phyloP scores from a whole-genome alignment of 1,140 invertebrate species.

The Apis florea region DNA sequence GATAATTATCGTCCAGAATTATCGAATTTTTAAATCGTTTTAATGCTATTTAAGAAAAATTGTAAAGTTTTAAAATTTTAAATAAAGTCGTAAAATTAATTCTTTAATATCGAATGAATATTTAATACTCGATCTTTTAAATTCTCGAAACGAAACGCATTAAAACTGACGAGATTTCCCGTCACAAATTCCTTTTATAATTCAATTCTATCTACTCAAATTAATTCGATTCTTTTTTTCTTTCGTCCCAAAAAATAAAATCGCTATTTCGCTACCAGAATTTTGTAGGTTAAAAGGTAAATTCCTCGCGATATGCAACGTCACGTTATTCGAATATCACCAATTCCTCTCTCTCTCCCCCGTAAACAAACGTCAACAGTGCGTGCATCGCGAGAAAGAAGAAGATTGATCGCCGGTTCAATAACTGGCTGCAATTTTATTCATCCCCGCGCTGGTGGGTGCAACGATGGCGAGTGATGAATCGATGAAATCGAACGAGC shows the following conservation, averaged over 20 bases:
- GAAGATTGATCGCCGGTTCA: constrained; percentile 41
- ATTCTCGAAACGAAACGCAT: no score
- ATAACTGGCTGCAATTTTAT: constrained; percentile 42
- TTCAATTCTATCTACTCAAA: no score
- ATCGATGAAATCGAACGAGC: constrained; percentile 17
- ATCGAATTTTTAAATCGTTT: no score
- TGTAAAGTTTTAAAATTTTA: no score
- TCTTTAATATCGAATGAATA: no score
- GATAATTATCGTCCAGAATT: no score
- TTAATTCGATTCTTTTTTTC: no score
- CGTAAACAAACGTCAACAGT: constrained; percentile 23
- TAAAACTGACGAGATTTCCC: no score
- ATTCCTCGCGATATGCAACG: not conserved
- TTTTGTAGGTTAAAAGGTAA: constrained; percentile 4
- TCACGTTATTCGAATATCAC: not conserved
- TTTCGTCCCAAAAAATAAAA: not conserved
- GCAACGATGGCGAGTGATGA: constrained; percentile 5
- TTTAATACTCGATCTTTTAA: no score
- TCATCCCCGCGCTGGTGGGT: not conserved
- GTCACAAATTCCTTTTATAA: no score
- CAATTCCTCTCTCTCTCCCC: not conserved
- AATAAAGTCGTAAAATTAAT: no score
- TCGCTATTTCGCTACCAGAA: not conserved
- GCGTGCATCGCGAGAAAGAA: constrained; percentile 6
- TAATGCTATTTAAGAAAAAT: no score